These are phyloP conservation scores for Lagria hirta DNA, from an alignment of 2,888 invertebrate species.

Conservation along the genomic window DNA sequence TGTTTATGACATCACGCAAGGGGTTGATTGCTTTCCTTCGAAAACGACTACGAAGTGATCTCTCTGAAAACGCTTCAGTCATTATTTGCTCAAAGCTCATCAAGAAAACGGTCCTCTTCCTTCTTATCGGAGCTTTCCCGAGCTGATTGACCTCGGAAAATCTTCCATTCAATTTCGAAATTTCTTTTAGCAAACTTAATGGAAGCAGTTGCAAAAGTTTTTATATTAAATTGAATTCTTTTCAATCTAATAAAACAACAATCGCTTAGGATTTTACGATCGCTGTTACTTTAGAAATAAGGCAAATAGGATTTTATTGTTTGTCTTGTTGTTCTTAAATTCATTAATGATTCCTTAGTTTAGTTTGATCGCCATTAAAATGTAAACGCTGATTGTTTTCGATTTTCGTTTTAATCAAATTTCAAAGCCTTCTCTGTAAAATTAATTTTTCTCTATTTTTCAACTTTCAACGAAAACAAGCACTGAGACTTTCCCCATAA, in stretches of 20 bases:
- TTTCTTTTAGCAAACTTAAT: too few relatives aligned
- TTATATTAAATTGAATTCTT: conserved; percentile 9
- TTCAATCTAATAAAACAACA: conserved; percentile 20
- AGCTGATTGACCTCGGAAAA: conserved; percentile 9
- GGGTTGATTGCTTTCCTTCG: conserved; percentile 52
- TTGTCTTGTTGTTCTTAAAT: conserved; percentile 27
- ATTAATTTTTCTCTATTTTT: too few relatives aligned
- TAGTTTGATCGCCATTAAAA: too few relatives aligned
- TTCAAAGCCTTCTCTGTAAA: too few relatives aligned
- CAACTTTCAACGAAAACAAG: too few relatives aligned
- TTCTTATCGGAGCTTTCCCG: conserved; percentile 20
- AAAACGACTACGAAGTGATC: conserved; percentile 41
- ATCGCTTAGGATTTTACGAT: conserved; percentile 16
- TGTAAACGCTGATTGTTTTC: too few relatives aligned
- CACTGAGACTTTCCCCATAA: conserved; percentile 34
- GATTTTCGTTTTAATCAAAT: too few relatives aligned
- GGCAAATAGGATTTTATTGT: conserved; percentile 23
- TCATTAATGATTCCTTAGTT: conserved; percentile 24
- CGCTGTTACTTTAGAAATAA: conserved; percentile 21
- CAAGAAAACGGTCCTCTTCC: conserved; percentile 46
- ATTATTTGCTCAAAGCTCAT: conserved; percentile 51
- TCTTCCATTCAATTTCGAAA: conserved; percentile 5
- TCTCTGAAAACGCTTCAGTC: conserved; percentile 41
- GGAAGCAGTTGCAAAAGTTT: neutral
- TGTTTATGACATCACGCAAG: conserved; percentile 54